These are phyloP conservation scores for Drosophila mimetica DNA, from an alignment of 2,888 invertebrate genomes.

Conservation along the genomic window DNA sequence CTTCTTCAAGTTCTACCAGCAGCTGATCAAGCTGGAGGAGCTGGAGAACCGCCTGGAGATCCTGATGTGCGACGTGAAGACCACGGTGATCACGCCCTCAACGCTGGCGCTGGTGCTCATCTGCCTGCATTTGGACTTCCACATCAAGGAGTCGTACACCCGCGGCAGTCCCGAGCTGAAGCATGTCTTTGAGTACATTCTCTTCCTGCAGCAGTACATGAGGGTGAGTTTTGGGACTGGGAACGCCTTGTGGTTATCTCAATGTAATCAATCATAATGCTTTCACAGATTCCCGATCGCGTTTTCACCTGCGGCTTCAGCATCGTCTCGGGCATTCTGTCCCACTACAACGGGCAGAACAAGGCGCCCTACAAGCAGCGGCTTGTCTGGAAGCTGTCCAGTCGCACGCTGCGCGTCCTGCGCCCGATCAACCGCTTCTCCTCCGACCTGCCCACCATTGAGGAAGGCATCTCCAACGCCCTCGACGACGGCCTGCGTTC, in stretches of 20 bases:
- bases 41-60: slow-evolving; percentile 90
- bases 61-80: slow-evolving; percentile 90
- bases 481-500: slow-evolving; percentile 83
- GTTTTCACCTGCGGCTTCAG: slow-evolving; percentile 87
- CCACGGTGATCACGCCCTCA: slow-evolving; percentile 90
- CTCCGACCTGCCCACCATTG: slow-evolving; percentile 90
- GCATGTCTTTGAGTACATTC: slow-evolving; percentile 89
- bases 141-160: slow-evolving; percentile 84
- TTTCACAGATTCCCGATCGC: slow-evolving; percentile 87
- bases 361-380: slow-evolving; percentile 89
- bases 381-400: slow-evolving; percentile 91
- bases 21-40: slow-evolving; percentile 86
- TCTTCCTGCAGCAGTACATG: slow-evolving; percentile 89
- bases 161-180: slow-evolving; percentile 86
- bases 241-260: neutral
- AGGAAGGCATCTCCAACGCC: slow-evolving; percentile 86
- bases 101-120: slow-evolving; percentile 92
- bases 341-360: slow-evolving; percentile 90
- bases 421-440: slow-evolving; percentile 91
- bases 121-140: slow-evolving; percentile 88
- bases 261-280: neutral
- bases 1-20: slow-evolving; percentile 85
- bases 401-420: slow-evolving; percentile 88
- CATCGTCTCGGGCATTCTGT: slow-evolving; percentile 87
- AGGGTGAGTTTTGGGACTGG: slow-evolving; percentile 85